A percentile compares a stretch with the other conserved stretches of the same genome.
These are phyloP conservation scores for Serilophus lunatus DNA, from an alignment of 2,113 vertebrate genomes.

Conservation along the genomic window DNA sequence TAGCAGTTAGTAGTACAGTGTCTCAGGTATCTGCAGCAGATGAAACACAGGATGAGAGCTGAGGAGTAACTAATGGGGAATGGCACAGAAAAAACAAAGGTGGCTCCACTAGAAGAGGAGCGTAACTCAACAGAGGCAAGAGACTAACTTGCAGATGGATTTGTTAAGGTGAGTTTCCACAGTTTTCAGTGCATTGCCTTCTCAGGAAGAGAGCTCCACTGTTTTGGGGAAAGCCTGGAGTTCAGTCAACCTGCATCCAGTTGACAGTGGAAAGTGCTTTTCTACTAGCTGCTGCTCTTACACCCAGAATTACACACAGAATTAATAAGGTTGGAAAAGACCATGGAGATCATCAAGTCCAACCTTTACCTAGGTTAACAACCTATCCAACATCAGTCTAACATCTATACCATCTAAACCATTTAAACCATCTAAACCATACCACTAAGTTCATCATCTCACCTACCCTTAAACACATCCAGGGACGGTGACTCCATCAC, in stretches of 20 bases:
- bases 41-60: neutral
- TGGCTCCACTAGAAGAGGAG: neutral
- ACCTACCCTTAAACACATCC: too few relatives aligned
- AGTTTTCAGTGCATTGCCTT: accelerated
- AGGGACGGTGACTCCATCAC: too few relatives aligned
- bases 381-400: too few relatives aligned
- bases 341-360: too few relatives aligned
- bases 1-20: neutral
- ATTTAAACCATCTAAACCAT: too few relatives aligned
- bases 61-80: too few relatives aligned
- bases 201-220: neutral
- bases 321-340: too few relatives aligned
- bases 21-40: neutral
- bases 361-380: too few relatives aligned
- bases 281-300: neutral
- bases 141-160: neutral
- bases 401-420: too few relatives aligned
- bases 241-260: neutral
- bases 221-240: accelerated
- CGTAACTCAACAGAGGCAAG: neutral
- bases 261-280: neutral
- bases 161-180: neutral
- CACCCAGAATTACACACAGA: too few relatives aligned
- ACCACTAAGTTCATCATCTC: too few relatives aligned
- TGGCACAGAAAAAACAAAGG: neutral